Base-by-base conservation (phyloP, 2,797 vertebrate species). In the Pempheris klunzingeri region DNA sequence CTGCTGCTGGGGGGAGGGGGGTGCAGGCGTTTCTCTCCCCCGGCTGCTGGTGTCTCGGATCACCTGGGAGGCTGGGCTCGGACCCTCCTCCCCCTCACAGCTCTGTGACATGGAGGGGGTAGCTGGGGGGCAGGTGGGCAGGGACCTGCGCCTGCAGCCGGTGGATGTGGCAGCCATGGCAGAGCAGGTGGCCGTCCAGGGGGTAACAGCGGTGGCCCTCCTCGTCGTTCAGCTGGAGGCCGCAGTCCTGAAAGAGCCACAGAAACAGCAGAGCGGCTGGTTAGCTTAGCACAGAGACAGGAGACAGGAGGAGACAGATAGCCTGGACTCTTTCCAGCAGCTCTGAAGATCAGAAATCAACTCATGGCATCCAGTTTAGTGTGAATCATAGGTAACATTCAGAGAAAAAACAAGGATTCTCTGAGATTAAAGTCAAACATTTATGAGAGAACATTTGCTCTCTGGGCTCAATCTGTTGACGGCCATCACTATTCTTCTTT, bases 141-240 rank as follows among this genome's bases (percentile, higher is more conserved):
- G 96, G 92, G 53, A 91, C 88, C 73, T 95, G 94, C 13, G 94
- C 85, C 80, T 96, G 95, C 1, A 99, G 95, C 78, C 97, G 95
- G 79, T 96, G 94, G 92, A 99, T 96, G 61, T 99, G 98, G 90
- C 98, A 99, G 84, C 96, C 39, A 41, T 99, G 98, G 90, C 98
- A 99, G 58, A 99, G 96, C 84, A 99, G 94, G 90, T 97, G 98
- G 20, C 96, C 95, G 32, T 98, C 97, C 66, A 99, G 92, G 0
- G 98, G 98, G 74, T 98, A 99, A 95, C 98, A 99, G 8, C 98
- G 98, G 78, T 96, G 97, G 53, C 97, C 97, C 59, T 99, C 97
- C 71, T 99, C 97, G 13, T 98, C 98, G 0, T 99, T 99, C 73
- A 99, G 94, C 95, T 98, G 97, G 62, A 99, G 96, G 68, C 96